Evolutionary conservation across 2,888 invertebrate species (phyloP), one percentile per base, ranked within the genome.

Genomic region (Lithodes maja): DNA sequence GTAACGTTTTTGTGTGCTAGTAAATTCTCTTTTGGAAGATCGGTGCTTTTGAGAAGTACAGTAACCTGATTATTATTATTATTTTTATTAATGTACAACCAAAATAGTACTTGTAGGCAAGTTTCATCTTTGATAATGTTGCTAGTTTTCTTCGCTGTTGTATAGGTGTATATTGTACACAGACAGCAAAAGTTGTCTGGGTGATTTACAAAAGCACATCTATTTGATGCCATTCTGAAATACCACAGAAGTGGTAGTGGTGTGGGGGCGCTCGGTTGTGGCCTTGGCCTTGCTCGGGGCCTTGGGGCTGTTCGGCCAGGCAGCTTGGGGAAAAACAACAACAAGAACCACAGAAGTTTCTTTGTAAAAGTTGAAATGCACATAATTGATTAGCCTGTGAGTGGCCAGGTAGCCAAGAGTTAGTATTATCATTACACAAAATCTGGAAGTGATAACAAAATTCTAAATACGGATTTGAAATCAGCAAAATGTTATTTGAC

Each of bases 141-240:
- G 12, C 61, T 61, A 7, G 5, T 0, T 61, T 61, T 61, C 5
- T 61, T 61, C 61, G 61, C 12, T 61, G 61, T 61, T 61, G 61
- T 61, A 61, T 61, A 7, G 61, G 61, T 61, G 61, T 61, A 61
- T 61, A 61, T 61, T 61, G 61, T 61, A 5, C 61, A 61, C 61
- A 61, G 61, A 61, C 61, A 61, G 61, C 61, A 61, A 12, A 61
- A 61, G 61, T 61, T 61, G 61, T 61, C 5, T 61, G 12, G 61
- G 61, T 61, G 61, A 61, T 61, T 61, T 61, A 61, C 61, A 61
- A 0, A 61, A 61, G 61, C 12, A 61, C 61, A 12, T 12, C 61
- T 61, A 61, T 61, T 61, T 61, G 61, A 61, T 61, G 61, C 61
- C 61, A 61, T 61, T 61, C 61, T 61, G 61, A 61, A 61, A 61